These are phyloP conservation scores for Lethenteron camtschaticum DNA, from an alignment of 2,113 vertebrate genomes.

Conservation along the genomic window DNA sequence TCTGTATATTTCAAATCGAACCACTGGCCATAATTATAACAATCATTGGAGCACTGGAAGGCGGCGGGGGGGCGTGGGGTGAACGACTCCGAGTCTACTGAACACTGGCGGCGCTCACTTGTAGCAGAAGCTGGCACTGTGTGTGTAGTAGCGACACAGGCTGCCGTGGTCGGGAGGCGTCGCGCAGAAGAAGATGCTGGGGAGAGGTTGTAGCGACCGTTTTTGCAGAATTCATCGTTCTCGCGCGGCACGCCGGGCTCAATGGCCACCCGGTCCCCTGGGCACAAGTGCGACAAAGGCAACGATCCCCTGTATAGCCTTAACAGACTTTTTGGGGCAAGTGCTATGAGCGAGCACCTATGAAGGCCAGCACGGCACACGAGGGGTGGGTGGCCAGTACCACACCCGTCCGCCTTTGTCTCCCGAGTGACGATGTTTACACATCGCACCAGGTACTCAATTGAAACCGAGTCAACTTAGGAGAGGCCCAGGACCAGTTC, in stretches of 20 bases:
- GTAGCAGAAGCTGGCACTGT: slow-evolving; percentile 73
- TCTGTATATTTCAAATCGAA: not conserved
- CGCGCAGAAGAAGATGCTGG: slow-evolving; percentile 71
- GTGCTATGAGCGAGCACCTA: not conserved
- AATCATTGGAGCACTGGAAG: too few species aligned
- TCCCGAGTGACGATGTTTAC: too few species aligned
- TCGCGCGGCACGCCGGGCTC: slow-evolving; percentile 65
- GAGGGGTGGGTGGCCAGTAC: too few species aligned
- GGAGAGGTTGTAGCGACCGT: slow-evolving; percentile 64
- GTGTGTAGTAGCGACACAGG: slow-evolving; percentile 61
- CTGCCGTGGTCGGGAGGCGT: slow-evolving; percentile 74
- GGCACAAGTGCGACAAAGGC: not conserved
- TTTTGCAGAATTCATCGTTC: slow-evolving; percentile 60
- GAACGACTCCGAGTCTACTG: too few species aligned
- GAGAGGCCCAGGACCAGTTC: too few species aligned
- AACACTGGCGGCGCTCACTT: slow-evolving; percentile 34
- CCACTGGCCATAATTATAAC: not conserved
- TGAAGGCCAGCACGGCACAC: too few species aligned
- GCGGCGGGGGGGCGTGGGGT: too few species aligned
- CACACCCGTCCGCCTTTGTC: too few species aligned
- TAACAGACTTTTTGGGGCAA: not conserved
- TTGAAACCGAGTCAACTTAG: too few species aligned
- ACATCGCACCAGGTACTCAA: too few species aligned
- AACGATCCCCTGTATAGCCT: not conserved
- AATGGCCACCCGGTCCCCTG: slow-evolving; percentile 74